Evolutionary conservation across 2,113 vertebrate species (phyloP).

Genomic region (Planiliza haematocheilus): DNA sequence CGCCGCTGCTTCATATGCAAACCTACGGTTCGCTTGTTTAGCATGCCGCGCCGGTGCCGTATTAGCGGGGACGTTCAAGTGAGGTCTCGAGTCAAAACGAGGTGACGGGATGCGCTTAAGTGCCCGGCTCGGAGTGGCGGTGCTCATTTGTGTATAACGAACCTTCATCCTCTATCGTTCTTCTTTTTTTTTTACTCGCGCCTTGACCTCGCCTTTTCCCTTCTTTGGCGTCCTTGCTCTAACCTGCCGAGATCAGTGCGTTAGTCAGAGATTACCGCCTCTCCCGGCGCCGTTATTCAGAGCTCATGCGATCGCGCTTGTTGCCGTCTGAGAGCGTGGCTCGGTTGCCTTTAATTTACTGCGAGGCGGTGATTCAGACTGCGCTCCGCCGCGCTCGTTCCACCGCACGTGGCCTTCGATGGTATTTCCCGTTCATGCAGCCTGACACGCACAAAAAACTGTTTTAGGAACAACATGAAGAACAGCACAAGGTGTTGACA

Average conservation of each 20-base stretch:
- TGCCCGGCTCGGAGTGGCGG: neutral
- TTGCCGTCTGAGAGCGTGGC: conserved; percentile 25
- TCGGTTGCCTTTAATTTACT: conserved; percentile 45
- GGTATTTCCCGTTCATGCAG: conserved; percentile 5
- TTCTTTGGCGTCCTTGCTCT: conserved; percentile 36
- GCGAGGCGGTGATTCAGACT: conserved; percentile 37
- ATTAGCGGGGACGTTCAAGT: neutral
- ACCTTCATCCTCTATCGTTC: conserved; percentile 2
- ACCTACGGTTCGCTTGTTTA: neutral
- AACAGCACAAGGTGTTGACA: too few species aligned
- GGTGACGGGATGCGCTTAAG: neutral
- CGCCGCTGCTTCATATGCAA: conserved; percentile 1
- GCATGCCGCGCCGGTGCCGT: neutral
- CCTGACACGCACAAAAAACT: too few species aligned
- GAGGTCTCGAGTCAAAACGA: neutral
- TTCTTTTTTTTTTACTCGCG: neutral
- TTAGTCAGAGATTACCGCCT: conserved; percentile 41
- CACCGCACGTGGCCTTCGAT: conserved; percentile 52
- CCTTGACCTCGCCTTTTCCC: neutral
- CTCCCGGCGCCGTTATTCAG: conserved; percentile 50
- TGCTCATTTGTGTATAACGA: neutral
- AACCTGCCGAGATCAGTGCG: conserved; percentile 43
- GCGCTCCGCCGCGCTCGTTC: conserved; percentile 32
- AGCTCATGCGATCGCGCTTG: conserved; percentile 44
- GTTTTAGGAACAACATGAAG: too few species aligned